Percentiles rank a stretch among this genome's conserved stretches.
phyloP scores from a whole-genome alignment of 2,888 invertebrate species.

The Dusona sp. region DNA sequence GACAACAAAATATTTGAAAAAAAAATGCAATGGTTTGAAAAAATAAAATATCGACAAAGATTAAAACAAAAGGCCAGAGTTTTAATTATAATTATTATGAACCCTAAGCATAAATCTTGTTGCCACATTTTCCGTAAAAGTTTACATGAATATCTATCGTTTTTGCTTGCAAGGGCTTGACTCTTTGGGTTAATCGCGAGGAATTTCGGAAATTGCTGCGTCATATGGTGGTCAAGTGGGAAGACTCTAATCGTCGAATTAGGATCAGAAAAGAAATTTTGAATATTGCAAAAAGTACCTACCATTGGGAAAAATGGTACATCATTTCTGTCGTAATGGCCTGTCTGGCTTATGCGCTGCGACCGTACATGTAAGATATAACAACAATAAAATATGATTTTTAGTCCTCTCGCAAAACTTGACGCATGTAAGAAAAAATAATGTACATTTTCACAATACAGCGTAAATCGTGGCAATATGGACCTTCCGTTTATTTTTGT shows the following conservation, averaged over 20 bases:
- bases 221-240: background rate
- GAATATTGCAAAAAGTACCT: background rate
- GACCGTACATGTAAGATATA: background rate
- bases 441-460: background rate
- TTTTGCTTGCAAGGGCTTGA: background rate
- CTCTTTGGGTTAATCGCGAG: background rate
- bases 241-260: background rate
- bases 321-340: background rate
- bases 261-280: background rate
- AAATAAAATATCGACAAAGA: background rate
- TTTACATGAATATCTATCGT: background rate
- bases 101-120: background rate
- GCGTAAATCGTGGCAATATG: background rate
- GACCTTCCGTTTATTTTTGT: background rate
- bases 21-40: too few species aligned
- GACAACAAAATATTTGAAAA: too few species aligned
- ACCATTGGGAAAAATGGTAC: background rate
- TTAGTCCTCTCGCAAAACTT: background rate
- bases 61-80: background rate
- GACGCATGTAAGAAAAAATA: background rate
- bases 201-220: background rate
- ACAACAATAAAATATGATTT: background rate
- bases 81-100: background rate
- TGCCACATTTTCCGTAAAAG: background rate
- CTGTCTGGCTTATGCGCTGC: background rate